Evolutionary conservation across 2,797 vertebrate genomes (phyloP), one percentile per base, ranked within the genome.

Genomic region (Uromys caudimaculatus): DNA sequence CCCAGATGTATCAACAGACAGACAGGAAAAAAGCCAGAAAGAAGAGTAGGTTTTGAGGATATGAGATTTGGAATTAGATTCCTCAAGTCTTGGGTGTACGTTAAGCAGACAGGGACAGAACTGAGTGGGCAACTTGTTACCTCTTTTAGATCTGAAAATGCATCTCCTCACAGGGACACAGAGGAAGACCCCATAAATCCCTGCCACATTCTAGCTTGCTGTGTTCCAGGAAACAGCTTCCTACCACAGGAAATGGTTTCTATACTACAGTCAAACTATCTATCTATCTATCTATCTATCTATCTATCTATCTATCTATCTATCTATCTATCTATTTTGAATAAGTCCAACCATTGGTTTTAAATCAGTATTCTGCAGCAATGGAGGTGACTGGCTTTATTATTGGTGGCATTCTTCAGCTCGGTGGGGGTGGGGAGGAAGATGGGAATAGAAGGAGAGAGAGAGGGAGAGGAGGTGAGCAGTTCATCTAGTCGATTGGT

Each of bases 141-240:
- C 24, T 41, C 41, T 62, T 54, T 91, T 32, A 73, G 69, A 91
- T 0, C 32, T 41, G 67, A 84, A 82, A 92, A 94, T 0, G 60
- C 5, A 75, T 60, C 29, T 83, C 50, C 67, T 71, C 23, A n/a
- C 0, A 23, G 62, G 52, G 32, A 60, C 6, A 21, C 60, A 47
- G 27, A 82, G 41, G 38, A 35, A 41, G 0, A 78, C 13, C 6
- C 2, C 3, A 29, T 17, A 27, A 56, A 41, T 71, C 1, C 73
- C 29, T 10, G 2, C 2, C 4, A 9, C 0, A 2, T 19, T 75
- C 41, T 6, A 44, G n/a, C 19, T 73, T 0, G 1, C 60, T 50
- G 2, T 19, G 10, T 8, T 1, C 54, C 19, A 8, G 23, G 73
- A 58, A 64, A 32, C 5, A 75, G 62, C 44, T 82, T 84, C 27